phyloP scores from a whole-genome alignment of 2,888 invertebrate genomes.

The Tetramorium bicarinatum region DNA sequence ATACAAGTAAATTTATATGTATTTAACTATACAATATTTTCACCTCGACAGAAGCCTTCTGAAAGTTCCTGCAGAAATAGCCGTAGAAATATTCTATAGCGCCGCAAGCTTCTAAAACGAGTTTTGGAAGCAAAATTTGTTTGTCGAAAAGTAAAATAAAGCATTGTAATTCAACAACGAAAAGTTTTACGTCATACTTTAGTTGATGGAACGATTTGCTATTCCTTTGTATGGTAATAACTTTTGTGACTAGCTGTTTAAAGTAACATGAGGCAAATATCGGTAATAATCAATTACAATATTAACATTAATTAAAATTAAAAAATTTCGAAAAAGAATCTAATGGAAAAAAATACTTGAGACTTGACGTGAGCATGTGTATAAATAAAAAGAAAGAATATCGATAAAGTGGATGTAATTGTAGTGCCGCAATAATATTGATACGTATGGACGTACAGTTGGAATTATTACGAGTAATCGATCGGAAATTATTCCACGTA shows the following conservation, averaged over 20 bases:
- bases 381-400: neutral
- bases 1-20: constrained; percentile 36
- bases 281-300: neutral
- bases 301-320: neutral
- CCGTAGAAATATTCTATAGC: constrained; percentile 19
- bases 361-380: neutral
- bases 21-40: constrained; percentile 46
- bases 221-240: constrained; percentile 4
- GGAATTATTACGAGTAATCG: neutral
- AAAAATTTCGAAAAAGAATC: neutral
- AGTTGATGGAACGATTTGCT: constrained; percentile 3
- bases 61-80: constrained; percentile 28
- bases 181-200: constrained; percentile 10
- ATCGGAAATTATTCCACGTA: neutral
- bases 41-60: constrained; percentile 3
- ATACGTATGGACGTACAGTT: neutral
- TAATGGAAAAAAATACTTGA: neutral
- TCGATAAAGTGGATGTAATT: neutral
- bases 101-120: constrained; percentile 24
- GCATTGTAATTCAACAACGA: constrained; percentile 11
- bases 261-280: neutral
- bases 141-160: constrained; percentile 43
- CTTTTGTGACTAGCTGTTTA: constrained; percentile 9
- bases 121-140: constrained; percentile 41
- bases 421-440: neutral